Conservation (phyloP, 2,113 vertebrate genomes). For the Rattus rattus region DNA sequence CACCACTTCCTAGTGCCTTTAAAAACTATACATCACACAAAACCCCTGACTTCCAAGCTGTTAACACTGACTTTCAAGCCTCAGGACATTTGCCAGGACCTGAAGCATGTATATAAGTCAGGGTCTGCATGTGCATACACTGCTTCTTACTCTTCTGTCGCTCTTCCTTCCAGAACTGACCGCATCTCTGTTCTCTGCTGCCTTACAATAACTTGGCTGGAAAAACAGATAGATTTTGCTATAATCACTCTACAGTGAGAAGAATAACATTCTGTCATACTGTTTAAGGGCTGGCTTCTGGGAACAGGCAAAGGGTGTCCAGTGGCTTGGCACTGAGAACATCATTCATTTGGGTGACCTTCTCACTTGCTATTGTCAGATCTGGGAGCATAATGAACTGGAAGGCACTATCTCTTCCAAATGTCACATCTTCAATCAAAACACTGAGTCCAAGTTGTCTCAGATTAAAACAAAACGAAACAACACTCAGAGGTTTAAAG, state of each 20-base stretch:
- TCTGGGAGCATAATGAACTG: neutral
- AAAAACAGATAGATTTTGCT: neutral
- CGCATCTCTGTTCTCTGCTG: neutral
- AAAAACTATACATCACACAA: neutral
- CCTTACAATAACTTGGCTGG: neutral
- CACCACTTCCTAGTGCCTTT: neutral
- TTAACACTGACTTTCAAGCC: neutral
- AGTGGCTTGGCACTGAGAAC: neutral
- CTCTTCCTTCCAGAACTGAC: neutral
- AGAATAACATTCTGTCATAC: neutral
- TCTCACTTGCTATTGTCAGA: neutral
- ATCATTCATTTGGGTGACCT: neutral
- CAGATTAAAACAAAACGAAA: neutral
- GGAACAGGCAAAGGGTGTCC: neutral
- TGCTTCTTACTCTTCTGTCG: neutral
- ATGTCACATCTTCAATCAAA: neutral
- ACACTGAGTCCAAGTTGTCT: neutral
- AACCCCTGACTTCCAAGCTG: neutral
- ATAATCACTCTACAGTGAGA: neutral
- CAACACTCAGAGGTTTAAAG: neutral
- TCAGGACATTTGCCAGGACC: neutral
- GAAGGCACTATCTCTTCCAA: neutral
- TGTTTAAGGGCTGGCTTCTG: constrained; percentile 39
- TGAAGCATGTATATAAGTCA: neutral
- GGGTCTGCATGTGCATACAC: neutral